Percentiles rank a stretch among this genome's conserved stretches.
phyloP scores from a whole-genome alignment of 2,113 vertebrate genomes.

The Melanotaenia duboulayi region DNA sequence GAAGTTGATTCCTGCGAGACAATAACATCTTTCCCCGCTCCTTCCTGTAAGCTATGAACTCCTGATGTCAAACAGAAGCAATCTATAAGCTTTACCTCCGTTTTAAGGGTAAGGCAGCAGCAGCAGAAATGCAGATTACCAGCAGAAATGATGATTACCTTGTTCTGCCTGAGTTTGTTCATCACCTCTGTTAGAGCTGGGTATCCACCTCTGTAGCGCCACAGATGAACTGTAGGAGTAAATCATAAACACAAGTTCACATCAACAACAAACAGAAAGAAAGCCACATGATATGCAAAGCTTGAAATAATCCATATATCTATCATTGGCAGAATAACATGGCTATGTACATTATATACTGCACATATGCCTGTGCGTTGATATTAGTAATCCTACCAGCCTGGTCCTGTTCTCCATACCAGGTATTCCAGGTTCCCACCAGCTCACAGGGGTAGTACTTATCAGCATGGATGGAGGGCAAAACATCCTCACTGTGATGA shows the following conservation, averaged over 20 bases:
- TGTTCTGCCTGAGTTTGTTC: slow-evolving; percentile 93
- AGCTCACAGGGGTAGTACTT: slow-evolving; percentile 96
- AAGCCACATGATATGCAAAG: background rate
- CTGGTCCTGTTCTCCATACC: slow-evolving; percentile 99
- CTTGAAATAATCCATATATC: background rate
- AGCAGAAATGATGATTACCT: slow-evolving; percentile 77
- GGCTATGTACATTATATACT: slow-evolving; percentile 1
- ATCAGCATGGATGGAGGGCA: slow-evolving; percentile 94
- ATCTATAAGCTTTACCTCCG: slow-evolving; percentile 5
- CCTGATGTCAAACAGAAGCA: slow-evolving; percentile 74
- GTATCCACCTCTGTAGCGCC: slow-evolving; percentile 96
- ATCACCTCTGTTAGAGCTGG: slow-evolving; percentile 96
- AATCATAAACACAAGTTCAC: background rate
- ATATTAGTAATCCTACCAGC: slow-evolving; percentile 87
- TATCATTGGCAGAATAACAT: background rate
- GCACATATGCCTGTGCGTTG: slow-evolving; percentile 23
- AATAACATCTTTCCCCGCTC: slow-evolving; percentile 93
- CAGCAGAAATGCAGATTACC: no score
- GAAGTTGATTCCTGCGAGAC: slow-evolving; percentile 92
- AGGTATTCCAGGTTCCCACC: slow-evolving; percentile 99
- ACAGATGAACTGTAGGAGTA: slow-evolving; percentile 89
- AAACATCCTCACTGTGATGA: slow-evolving; percentile 89
- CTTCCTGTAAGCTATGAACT: slow-evolving; percentile 91
- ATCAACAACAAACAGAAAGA: slow-evolving; percentile 1
- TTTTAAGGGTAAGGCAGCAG: background rate